phyloP scores from a whole-genome alignment of 2,888 invertebrate species.

The Tenthredo livida region DNA sequence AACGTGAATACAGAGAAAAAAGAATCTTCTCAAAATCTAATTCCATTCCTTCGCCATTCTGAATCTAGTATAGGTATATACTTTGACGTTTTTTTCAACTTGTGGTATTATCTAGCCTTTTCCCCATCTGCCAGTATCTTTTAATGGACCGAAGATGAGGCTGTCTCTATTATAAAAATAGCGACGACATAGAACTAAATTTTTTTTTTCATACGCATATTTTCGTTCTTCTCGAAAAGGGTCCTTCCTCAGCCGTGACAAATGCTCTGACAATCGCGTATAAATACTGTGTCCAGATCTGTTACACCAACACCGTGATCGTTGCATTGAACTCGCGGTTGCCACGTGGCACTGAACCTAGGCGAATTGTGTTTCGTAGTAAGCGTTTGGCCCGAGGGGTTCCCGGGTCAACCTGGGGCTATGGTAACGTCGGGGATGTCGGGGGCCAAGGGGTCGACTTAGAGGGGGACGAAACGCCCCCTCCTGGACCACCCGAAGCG shows the following conservation, averaged over 20 bases:
- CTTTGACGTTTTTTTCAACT: neutral
- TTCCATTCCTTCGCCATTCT: neutral
- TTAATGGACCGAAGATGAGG: slow-evolving; percentile 47
- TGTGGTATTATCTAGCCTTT: neutral
- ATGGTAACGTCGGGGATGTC: slow-evolving; percentile 60
- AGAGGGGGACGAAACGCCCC: slow-evolving; percentile 59
- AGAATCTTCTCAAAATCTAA: neutral
- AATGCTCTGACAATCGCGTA: slow-evolving; percentile 66
- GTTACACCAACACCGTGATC: slow-evolving; percentile 69
- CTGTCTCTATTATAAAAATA: slow-evolving; percentile 24
- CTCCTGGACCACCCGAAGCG: slow-evolving; percentile 55
- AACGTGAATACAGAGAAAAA: neutral
- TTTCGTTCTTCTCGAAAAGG: neutral
- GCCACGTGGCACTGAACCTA: slow-evolving; percentile 73
- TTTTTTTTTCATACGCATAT: slow-evolving; percentile 26
- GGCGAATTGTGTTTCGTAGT: slow-evolving; percentile 67
- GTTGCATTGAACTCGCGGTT: slow-evolving; percentile 67
- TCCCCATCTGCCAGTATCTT: slow-evolving; percentile 33
- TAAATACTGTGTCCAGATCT: slow-evolving; percentile 63
- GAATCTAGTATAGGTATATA: no score
- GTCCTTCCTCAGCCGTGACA: slow-evolving; percentile 63
- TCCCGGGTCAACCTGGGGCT: slow-evolving; percentile 55
- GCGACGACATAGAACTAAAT: slow-evolving; percentile 4
- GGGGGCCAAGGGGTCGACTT: slow-evolving; percentile 47
- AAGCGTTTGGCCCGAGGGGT: slow-evolving; percentile 50